These are phyloP conservation scores for Podabrus alpinus DNA, from an alignment of 2,888 invertebrate genomes.

Conservation along the genomic window DNA sequence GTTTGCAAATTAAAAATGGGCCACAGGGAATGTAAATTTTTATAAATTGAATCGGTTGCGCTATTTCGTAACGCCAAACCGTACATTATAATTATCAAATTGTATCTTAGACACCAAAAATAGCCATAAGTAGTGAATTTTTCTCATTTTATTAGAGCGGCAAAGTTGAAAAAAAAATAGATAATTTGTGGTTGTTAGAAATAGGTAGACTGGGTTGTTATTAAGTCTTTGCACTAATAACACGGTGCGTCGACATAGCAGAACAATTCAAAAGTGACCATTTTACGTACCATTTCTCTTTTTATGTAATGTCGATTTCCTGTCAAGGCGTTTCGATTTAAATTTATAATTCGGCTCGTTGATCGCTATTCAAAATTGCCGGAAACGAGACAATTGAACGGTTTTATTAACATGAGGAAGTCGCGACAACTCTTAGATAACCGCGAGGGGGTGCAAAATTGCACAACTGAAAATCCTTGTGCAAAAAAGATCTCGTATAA, in stretches of 20 bases:
- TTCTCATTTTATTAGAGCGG: not conserved
- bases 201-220: conserved; percentile 1
- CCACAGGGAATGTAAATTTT: not conserved
- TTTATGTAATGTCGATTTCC: not conserved
- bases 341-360: not conserved
- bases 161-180: conserved; percentile 2
- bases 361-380: not conserved
- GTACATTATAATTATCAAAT: not conserved
- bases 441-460: not conserved
- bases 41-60: not conserved
- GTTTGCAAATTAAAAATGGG: not conserved
- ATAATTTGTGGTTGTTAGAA: conserved; percentile 10
- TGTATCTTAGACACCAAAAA: not conserved
- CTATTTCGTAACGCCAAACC: not conserved
- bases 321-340: not conserved
- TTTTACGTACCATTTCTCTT: not conserved
- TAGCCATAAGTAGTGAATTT: not conserved
- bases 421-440: not conserved
- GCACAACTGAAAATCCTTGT: not conserved
- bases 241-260: not conserved
- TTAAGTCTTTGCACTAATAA: conserved; percentile 10
- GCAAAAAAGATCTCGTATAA: not conserved
- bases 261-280: conserved; percentile 1
- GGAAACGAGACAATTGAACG: not conserved
- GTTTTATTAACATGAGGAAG: not conserved